Base-by-base conservation (phyloP, 2,888 invertebrate species). In the Ophioninae sp. region DNA sequence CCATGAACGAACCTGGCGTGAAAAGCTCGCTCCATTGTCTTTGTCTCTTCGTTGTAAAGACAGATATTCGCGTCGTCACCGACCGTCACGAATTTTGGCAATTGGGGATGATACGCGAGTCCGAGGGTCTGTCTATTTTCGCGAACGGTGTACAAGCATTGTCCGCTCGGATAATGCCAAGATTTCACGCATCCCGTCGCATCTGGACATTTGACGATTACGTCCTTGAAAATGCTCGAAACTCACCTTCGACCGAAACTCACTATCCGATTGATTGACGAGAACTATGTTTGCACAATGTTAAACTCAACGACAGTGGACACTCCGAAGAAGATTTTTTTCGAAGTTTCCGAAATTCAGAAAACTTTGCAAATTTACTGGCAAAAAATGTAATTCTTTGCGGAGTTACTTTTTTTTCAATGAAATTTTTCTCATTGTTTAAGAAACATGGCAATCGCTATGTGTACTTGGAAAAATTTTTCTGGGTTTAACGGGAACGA, bases 41-140 rank as follows among this genome's bases (percentile, higher is more conserved):
- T 95, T 17, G 95, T 95, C 92, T 96, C 96, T 91, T 95, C 95
- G 87, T 96, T 95, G 89, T 96, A 96, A 90, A 96, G 94, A 87
- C 94, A 94, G 59, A 96, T 91, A 89, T 94, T 95, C 22, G 94
- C 93, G 89, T 96, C 95, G 87, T 95, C 95, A 0, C 96, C 96
- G 79, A 94, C 95, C 0, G 96, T 95, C 1, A 94, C 92, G 83
- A 95, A 94, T 87, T 94, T 94, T 17, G 94, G 94, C 82, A 94
- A 93, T 13, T 94, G 93, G 37, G 95, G 95, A 90, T 95, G 95
- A 88, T 95, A 96, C 65, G 93, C 93, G 69, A 96, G 88, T 6
- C 96, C 95, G 81, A 95, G 93, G 0, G 95, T 95, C 92, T 96
- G 95, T 41, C 96, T 93, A 84, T 95, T 95, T 89, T 96, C 96